Base-by-base conservation (phyloP, 2,888 invertebrate genomes). In the Tetropium fuscum region DNA sequence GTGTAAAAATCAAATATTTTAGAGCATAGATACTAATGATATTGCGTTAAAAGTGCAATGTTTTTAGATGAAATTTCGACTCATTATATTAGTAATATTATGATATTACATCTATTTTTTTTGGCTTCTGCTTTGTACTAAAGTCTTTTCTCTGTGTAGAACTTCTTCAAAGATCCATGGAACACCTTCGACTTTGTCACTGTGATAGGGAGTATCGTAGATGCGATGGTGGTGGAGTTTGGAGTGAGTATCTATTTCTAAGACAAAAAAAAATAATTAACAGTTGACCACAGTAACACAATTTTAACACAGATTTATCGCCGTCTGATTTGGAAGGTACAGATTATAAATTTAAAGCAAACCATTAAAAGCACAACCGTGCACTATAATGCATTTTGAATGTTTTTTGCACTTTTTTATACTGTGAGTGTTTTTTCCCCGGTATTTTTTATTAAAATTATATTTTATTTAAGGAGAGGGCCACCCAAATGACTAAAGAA, bases 121-220 rank as follows among this genome's bases (percentile, higher is more conserved):
- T 3, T 36, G 11, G 3, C 15, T 13, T 36, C 6, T 38, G 18
- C n/a, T 11, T 11, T 13, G 2, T 44, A 44, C 22, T 13, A 18
- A 2, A 44, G 22, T 45, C 15, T 45, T n/a, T 70, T 63, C 70
- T 74, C n/a, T 75, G 84, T 63, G 87, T 19, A 98, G 98, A 99
- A 99, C 86, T 99, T 99, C 90, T 99, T 99, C 91, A 96, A 97
- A 86, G 99, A 99, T 85, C 95, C 97, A n/a, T 99, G 99, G 99
- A 99, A 99, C 85, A 94, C 95, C 59, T 99, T 99, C 85, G 99
- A 99, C 89, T 97, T 99, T 84, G 94, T 99, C 79, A 99, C 99
- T 73, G 99, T 99, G 77, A 92, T 99, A 82, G 99, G 99, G 80
- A 99, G 98, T 85, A 98, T 99, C 82, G 95, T 98, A 79, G 99